Percentiles rank a stretch among this genome's conserved stretches.
phyloP scores from a whole-genome alignment of 2,113 vertebrate species.

The Pseudopodoces humilis region DNA sequence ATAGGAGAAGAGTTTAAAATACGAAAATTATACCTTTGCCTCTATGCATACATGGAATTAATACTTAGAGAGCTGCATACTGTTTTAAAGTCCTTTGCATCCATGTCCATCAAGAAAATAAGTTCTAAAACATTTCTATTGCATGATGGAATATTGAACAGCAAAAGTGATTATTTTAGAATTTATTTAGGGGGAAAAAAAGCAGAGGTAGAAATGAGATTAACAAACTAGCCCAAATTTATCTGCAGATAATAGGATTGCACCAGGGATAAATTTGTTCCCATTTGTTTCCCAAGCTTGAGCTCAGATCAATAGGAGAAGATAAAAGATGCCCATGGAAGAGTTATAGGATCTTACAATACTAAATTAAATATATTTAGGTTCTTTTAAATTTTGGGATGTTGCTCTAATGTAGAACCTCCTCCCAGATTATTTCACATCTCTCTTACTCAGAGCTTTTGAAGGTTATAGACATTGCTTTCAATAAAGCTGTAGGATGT shows the following conservation, averaged over 20 bases:
- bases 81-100: neutral
- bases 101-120: neutral
- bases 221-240: neutral
- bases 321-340: neutral
- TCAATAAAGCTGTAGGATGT: neutral
- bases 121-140: neutral
- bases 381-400: neutral
- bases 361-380: neutral
- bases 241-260: neutral
- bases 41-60: neutral
- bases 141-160: neutral
- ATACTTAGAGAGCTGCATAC: neutral
- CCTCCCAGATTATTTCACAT: neutral
- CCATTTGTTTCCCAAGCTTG: neutral
- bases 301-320: neutral
- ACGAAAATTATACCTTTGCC: neutral
- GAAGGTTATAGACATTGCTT: constrained; percentile 12
- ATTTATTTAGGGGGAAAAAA: neutral
- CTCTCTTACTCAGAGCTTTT: neutral
- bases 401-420: neutral
- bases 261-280: neutral
- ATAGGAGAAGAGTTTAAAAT: neutral
- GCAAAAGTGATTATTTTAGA: neutral
- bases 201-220: neutral
- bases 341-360: neutral